phyloP scores from a whole-genome alignment of 2,113 vertebrate genomes.

The Acrocephalus kingi region DNA sequence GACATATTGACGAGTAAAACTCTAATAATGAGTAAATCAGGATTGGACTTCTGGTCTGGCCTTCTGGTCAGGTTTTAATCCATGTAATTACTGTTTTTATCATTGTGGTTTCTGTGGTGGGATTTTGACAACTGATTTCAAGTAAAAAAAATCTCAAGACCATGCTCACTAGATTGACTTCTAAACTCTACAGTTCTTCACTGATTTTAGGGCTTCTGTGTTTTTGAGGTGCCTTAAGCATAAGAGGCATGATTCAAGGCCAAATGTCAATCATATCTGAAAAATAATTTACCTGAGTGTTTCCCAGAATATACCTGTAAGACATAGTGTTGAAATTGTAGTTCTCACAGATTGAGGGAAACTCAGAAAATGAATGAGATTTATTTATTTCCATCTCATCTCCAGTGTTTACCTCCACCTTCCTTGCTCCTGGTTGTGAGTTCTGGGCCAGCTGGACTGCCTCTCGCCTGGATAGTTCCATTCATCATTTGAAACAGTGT shows the following conservation, averaged over 20 bases:
- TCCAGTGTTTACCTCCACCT: not conserved
- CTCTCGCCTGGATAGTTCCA: not conserved
- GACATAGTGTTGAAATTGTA: not conserved
- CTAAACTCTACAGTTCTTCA: not conserved
- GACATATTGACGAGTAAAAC: not conserved
- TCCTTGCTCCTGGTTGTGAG: not conserved
- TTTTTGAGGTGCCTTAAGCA: not conserved
- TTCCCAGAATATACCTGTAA: not conserved
- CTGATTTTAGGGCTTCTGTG: not conserved
- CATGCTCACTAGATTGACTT: fast-evolving
- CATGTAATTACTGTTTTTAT: not conserved
- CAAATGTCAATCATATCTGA: not conserved
- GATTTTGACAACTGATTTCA: not conserved
- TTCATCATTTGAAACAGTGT: not conserved
- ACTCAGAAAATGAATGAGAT: not conserved
- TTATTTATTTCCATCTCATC: not conserved
- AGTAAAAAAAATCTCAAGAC: not conserved
- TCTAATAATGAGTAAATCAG: not conserved
- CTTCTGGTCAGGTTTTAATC: not conserved
- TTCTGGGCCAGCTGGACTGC: not conserved
- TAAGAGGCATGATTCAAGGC: not conserved
- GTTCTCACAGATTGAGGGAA: not conserved
- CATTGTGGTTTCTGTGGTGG: not conserved
- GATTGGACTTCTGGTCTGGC: fast-evolving
- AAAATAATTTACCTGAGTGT: not conserved